These are phyloP conservation scores for Artemisiospiza belli DNA, from an alignment of 2,113 vertebrate species.

Conservation along the genomic window DNA sequence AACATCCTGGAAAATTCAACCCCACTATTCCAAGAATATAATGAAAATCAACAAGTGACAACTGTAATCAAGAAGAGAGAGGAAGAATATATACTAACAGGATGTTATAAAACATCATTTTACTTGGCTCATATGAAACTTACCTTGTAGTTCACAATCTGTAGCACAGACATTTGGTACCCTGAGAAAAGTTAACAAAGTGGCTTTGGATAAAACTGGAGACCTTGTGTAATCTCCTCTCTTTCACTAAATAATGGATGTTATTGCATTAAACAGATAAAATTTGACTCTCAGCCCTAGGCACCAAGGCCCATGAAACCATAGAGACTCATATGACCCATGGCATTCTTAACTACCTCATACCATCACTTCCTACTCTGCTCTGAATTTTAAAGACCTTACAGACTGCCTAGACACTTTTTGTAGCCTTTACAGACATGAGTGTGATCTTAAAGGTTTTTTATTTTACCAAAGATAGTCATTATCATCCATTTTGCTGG, in stretches of 20 bases:
- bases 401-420: neutral
- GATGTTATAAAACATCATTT: neutral
- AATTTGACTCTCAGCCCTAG: neutral
- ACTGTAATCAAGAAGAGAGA: neutral
- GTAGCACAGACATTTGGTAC: neutral
- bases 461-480: neutral
- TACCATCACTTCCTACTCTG: neutral
- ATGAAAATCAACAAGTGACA: neutral
- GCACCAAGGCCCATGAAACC: neutral
- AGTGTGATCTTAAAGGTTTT: neutral
- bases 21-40: neutral
- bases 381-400: neutral
- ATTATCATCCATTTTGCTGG: neutral
- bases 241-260: neutral
- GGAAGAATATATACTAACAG: neutral
- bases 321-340: neutral
- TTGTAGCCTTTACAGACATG: neutral
- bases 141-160: neutral
- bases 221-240: neutral
- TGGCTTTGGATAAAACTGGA: neutral
- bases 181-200: neutral
- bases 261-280: neutral
- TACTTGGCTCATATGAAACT: neutral
- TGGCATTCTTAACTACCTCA: neutral
- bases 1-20: neutral